phyloP scores from a whole-genome alignment of 2,888 invertebrate genomes.

The Cheilosia grossa region DNA sequence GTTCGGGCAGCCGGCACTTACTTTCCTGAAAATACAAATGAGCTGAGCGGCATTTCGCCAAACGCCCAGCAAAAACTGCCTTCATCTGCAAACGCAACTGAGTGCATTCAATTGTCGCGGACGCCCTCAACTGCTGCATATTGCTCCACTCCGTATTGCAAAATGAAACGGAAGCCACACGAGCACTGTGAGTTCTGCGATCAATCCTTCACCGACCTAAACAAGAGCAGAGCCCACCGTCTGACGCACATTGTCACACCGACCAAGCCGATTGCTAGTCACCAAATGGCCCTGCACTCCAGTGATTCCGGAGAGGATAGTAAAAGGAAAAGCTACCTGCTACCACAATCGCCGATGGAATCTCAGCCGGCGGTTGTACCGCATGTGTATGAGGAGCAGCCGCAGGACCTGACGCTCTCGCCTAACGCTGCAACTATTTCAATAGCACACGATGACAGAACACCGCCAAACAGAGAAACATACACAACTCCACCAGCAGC shows the following conservation, averaged over 20 bases:
- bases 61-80: slow-evolving; percentile 43
- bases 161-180: slow-evolving; percentile 90
- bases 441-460: not conserved
- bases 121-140: not conserved
- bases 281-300: not conserved
- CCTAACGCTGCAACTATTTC: not conserved
- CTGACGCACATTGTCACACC: slow-evolving; percentile 74
- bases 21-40: slow-evolving; percentile 80
- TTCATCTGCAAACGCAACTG: slow-evolving; percentile 14
- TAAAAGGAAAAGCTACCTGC: not conserved
- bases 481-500: slow-evolving; percentile 6
- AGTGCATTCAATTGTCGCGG: slow-evolving; percentile 11
- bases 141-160: slow-evolving; percentile 91
- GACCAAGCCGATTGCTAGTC: slow-evolving; percentile 32
- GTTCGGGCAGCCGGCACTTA: slow-evolving; percentile 82
- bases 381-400: slow-evolving; percentile 47
- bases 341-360: slow-evolving; percentile 1
- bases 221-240: slow-evolving; percentile 76
- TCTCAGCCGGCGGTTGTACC: not conserved
- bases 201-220: slow-evolving; percentile 83
- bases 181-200: slow-evolving; percentile 92
- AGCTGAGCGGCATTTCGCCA: not conserved
- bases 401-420: slow-evolving; percentile 58
- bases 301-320: slow-evolving; percentile 6
- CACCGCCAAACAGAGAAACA: slow-evolving; percentile 2